phyloP scores from a whole-genome alignment of 2,888 invertebrate genomes.

The Cephonodes hylas region DNA sequence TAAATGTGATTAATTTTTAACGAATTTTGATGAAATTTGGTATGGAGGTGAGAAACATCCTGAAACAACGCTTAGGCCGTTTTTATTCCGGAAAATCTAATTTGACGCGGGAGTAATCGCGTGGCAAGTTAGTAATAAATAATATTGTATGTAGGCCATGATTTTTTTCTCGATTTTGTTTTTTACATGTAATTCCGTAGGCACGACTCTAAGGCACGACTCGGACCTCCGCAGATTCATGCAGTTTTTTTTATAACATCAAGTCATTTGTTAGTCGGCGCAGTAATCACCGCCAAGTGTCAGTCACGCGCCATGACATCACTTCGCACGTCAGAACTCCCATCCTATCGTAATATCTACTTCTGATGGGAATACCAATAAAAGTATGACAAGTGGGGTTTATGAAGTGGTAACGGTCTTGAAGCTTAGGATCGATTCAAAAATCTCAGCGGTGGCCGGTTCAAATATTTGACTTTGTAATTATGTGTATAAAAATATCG shows the following conservation, averaged over 20 bases:
- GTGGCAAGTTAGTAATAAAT: too few relatives aligned
- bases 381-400: neutral
- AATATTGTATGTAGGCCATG: neutral
- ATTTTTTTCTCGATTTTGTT: neutral
- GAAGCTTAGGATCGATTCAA: too few relatives aligned
- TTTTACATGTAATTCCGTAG: neutral
- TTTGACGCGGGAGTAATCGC: too few relatives aligned
- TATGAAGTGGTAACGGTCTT: neutral
- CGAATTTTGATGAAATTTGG: too few relatives aligned
- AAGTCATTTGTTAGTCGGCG: constrained; percentile 1
- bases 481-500: too few relatives aligned
- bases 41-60: too few relatives aligned
- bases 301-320: constrained; percentile 36
- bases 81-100: too few relatives aligned
- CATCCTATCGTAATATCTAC: neutral
- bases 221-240: neutral
- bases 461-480: too few relatives aligned
- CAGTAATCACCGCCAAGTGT: constrained; percentile 10
- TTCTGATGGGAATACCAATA: neutral
- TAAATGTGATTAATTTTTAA: too few relatives aligned
- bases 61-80: too few relatives aligned
- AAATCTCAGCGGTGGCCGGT: too few relatives aligned
- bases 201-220: neutral
- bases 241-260: constrained; percentile 5
- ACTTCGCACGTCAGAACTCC: constrained; percentile 20